Base-by-base conservation (phyloP, 2,113 vertebrate genomes). In the Plotosus lineatus region DNA sequence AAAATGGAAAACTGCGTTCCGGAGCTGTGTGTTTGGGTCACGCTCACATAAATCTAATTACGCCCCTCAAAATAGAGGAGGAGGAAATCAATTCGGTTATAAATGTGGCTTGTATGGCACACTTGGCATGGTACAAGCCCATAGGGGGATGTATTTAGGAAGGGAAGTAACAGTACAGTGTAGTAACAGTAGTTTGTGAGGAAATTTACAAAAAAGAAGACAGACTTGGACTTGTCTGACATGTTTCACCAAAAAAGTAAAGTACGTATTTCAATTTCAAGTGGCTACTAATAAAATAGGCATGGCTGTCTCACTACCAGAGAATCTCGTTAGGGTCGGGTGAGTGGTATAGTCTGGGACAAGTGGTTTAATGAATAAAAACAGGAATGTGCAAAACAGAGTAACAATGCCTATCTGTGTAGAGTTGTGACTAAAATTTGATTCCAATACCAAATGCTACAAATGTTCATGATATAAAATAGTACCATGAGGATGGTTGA, bases 21-120 rank as follows among this genome's bases (percentile, higher is more conserved):
- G 55, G 89, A 90, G 90, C 88, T 82, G 86, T 82, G 85, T 87
- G 90, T 92, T 87, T 80, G 91, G 90, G 90, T 83, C 87, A 85
- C 85, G 84, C 66, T 75, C 86, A 83, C 87, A 90, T 87, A 89
- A 88, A 92, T 92, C 91, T 89, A 90, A 92, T 91, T 92, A 93
- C 88, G 82, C 78, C 17, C 85, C 90, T 92, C 87, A 91, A 90
- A 92, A 92, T 90, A 92, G 90, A 88, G 80, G 88, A 87, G 87
- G 86, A 85, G 88, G 83, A 89, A 91, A 91, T 92, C 89, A 87
- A 91, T 91, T 89, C 85, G 85, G 87, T 91, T 87, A 91, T 90
- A 88, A 92, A 92, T 91, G 91, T 90, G 89, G 89, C 91, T 89
- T 60, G 58, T 19, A 46, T 48, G 63, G 66, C 75, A 60, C 79